Conservation (phyloP, 2,113 vertebrate genomes). For the Nymphicus hollandicus region DNA sequence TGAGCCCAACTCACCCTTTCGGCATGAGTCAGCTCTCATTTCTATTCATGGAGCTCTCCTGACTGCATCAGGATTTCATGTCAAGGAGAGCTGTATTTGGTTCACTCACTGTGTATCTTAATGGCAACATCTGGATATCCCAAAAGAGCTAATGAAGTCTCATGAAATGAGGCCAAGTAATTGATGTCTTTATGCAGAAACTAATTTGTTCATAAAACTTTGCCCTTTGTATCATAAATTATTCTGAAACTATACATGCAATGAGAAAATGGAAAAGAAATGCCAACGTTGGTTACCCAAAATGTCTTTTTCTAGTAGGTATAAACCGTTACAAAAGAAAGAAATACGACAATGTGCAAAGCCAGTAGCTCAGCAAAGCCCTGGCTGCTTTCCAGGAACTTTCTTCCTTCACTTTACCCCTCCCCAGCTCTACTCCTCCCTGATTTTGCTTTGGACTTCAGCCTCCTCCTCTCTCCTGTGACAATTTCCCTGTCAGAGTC, state of each 20-base stretch:
- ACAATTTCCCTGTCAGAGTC: neutral
- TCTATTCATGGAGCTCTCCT: neutral
- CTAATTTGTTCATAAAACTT: constrained; percentile 40
- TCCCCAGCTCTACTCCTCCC: neutral
- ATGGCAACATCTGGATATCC: neutral
- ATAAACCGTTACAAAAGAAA: neutral
- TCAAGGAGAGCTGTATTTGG: neutral
- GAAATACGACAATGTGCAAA: neutral
- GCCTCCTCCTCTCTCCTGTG: neutral
- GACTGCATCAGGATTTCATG: neutral
- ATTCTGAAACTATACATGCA: neutral
- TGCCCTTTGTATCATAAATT: constrained; percentile 35
- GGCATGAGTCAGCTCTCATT: neutral
- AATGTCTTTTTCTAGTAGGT: neutral
- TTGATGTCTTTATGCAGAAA: constrained; percentile 43
- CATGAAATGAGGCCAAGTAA: constrained; percentile 31
- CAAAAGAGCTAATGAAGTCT: neutral
- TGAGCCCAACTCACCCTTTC: neutral
- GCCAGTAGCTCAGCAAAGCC: neutral
- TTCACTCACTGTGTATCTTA: neutral
- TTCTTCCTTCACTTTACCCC: neutral
- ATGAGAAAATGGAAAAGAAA: constrained; percentile 45
- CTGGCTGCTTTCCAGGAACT: neutral
- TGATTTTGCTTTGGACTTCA: neutral
- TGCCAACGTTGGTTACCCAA: neutral